Conservation (phyloP, 1,140 invertebrate genomes). For the Trichogramma pretiosum region DNA sequence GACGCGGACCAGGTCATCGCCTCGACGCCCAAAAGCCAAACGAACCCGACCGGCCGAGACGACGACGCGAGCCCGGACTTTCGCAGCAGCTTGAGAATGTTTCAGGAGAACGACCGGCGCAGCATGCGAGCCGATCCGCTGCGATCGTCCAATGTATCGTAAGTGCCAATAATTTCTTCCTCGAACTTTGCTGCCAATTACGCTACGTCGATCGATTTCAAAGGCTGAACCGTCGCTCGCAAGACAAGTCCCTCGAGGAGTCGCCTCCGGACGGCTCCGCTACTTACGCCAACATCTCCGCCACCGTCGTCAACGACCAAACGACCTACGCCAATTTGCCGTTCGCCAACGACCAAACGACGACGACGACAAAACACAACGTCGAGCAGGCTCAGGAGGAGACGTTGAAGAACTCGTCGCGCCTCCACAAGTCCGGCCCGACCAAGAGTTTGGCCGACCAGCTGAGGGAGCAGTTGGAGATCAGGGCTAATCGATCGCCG, state of each 20-base stretch:
- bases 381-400: neutral
- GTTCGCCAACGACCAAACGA: neutral
- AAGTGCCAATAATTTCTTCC: no score
- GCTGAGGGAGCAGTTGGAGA: constrained; percentile 26
- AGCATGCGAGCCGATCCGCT: neutral
- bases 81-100: constrained; percentile 22
- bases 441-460: constrained; percentile 28
- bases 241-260: neutral
- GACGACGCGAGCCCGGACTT: constrained; percentile 17
- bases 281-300: constrained; percentile 4
- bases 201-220: no score
- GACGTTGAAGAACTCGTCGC: neutral
- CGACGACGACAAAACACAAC: constrained; percentile 5
- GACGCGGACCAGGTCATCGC: constrained; percentile 36
- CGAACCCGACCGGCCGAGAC: constrained; percentile 21
- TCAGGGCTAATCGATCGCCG: constrained; percentile 20
- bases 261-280: neutral
- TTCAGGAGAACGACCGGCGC: constrained; percentile 21
- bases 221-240: neutral
- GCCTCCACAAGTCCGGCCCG: neutral
- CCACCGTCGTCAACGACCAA: constrained; percentile 36
- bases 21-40: no score
- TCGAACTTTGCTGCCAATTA: no score
- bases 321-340: constrained; percentile 31
- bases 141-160: no score